Percentiles rank a stretch among this genome's conserved stretches.
phyloP scores from a whole-genome alignment of 2,113 vertebrate species.

The Tragelaphus strepsiceros region DNA sequence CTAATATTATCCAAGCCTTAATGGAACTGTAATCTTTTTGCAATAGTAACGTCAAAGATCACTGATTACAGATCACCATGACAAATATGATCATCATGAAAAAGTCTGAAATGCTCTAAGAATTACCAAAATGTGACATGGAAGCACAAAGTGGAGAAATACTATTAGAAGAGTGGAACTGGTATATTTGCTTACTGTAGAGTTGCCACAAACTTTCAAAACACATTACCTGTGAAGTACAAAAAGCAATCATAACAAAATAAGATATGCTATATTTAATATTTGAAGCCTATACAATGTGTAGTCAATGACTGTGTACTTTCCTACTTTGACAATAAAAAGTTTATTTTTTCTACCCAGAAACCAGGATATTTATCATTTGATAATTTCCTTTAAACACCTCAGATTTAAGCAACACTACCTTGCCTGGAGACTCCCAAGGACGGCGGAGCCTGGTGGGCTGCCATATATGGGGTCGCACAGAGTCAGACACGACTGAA shows the following conservation, averaged over 20 bases:
- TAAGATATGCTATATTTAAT: neutral
- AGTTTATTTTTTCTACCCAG: neutral
- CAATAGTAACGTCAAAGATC: neutral
- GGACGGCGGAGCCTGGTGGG: no score
- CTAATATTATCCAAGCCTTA: neutral
- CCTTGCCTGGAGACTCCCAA: no score
- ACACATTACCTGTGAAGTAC: neutral
- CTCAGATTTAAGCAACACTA: neutral
- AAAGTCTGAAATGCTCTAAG: neutral
- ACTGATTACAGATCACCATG: neutral
- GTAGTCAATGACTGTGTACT: neutral
- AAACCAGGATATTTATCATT: neutral
- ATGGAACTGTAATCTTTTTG: neutral
- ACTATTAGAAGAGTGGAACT: neutral
- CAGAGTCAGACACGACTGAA: no score
- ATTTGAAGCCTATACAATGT: neutral
- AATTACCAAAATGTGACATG: neutral
- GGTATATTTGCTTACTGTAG: neutral
- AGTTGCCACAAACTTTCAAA: neutral
- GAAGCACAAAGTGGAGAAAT: neutral
- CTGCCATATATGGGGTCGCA: no score
- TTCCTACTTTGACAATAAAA: neutral
- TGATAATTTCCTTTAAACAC: neutral
- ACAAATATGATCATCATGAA: neutral
- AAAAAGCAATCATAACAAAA: neutral